Base-by-base conservation (phyloP, 2,888 invertebrate genomes). In the Mellilla xanthometata region DNA sequence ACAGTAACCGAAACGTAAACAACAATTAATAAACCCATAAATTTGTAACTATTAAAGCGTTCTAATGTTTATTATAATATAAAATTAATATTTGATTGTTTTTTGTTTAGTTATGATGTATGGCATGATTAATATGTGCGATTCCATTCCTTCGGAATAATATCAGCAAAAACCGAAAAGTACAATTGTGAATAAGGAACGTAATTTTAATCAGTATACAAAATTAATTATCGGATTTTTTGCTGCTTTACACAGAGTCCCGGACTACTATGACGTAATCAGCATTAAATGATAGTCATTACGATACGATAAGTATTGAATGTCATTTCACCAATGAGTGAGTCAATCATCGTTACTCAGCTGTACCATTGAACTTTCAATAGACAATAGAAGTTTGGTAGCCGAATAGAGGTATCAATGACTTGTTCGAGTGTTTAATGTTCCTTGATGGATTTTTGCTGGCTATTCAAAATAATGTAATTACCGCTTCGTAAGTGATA, bases 261-360 rank as follows among this genome's bases (percentile, higher is more conserved):
- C 15, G 12, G 29, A 12, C 35, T 35, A 22, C 39, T 7, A 32
- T 24, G 39, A 10, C 23, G 29, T 24, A 36, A 11, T 3, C 8
- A 7, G 24, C 10, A 31, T 29, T 12, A 35, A 23, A 19, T 13
- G 23, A 11, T 29, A 34, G 30, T 39, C 22, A 30, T 24, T 30
- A 23, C 1, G n/a, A n/a, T 30, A 39, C 58, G 67, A 76, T 78
- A 78, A 72, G 68, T 61, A 68, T 72, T 53, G 43, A 48, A 71
- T 74, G 75, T 72, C 69, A 62, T 57, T 69, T 68, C 70, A 72
- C 77, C 78, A 77, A 78, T 81, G 79, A 81, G 71, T 77, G 76
- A 81, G 62, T 73, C 72, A 70, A 74, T 82, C 77, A 72, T 76
- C 77, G 79, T 82, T 81, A 84, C 71, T 81, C 81, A 80, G 73